Conservation (phyloP, 2,888 invertebrate species). For the Patella caerulea region DNA sequence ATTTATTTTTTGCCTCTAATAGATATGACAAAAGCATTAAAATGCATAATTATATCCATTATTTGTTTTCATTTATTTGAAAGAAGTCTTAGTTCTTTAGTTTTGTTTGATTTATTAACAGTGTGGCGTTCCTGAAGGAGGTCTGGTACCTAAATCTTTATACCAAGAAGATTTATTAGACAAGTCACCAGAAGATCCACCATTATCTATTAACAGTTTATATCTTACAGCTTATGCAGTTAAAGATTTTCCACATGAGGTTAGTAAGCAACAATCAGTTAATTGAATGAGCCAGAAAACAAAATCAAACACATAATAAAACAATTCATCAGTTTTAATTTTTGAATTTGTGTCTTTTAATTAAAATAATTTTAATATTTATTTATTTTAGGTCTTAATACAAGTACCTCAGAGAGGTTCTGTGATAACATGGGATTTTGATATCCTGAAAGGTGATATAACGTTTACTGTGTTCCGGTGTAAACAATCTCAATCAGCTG, state of each 20-base stretch:
- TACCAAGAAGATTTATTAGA: conserved; percentile 66
- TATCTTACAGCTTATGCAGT: conserved; percentile 71
- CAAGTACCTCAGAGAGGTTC: conserved; percentile 87
- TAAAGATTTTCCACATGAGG: conserved; percentile 73
- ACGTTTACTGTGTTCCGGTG: conserved; percentile 82
- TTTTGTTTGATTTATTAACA: conserved; percentile 64
- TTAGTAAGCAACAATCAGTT: conserved; percentile 34
- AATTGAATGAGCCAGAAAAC: too few relatives aligned
- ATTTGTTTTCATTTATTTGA: too few relatives aligned
- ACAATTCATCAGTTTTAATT: too few relatives aligned
- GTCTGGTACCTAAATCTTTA: conserved; percentile 86
- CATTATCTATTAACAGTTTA: conserved; percentile 63
- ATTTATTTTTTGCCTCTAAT: too few relatives aligned
- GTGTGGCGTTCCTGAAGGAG: conserved; percentile 89
- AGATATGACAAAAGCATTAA: too few relatives aligned
- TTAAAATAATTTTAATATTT: too few relatives aligned
- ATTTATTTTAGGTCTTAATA: conserved; percentile 75
- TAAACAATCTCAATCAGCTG: conserved; percentile 52
- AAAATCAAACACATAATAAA: too few relatives aligned
- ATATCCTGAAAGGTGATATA: conserved; percentile 90
- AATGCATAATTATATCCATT: too few relatives aligned
- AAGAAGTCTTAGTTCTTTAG: too few relatives aligned
- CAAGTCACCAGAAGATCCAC: conserved; percentile 68
- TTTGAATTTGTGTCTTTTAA: too few relatives aligned
- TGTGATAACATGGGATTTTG: conserved; percentile 97